Base-by-base conservation (phyloP, 2,888 invertebrate genomes). In the Miltochrista miniata region DNA sequence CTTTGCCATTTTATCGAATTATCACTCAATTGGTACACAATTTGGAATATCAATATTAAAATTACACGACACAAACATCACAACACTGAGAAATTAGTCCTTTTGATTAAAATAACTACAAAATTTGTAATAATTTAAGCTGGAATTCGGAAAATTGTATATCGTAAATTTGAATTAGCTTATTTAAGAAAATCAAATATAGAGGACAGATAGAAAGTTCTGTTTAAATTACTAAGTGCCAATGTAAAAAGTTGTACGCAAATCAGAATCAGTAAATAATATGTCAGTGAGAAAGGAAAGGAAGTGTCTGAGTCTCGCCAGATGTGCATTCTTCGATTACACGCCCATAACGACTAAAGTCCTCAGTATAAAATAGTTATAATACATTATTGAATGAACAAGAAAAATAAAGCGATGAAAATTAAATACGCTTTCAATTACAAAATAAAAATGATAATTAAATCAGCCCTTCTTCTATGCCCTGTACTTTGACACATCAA, bases 1-100 rank as follows among this genome's bases (percentile, higher is more conserved):
- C 76, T 95, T 94, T 61, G 96, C 96, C 96, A 96, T 96, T 76
- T 70, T 83, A 53, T 10, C 10, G 50, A 54, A 56, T 68, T 68
- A 74, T 78, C 79, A 81, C 79, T 82, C 72, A 65, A 74, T 70
- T 59, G 57, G 67, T 59, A 66, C 72, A 75, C 74, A 78, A 73
- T 59, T 70, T 68, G 67, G 66, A 66, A 69, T 72, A 4, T 4
- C 5, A 73, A 70, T 63, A 67, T 61, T 65, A 68, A 67, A 68
- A 72, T 76, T 76, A 82, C 76, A 80, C 78, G 69, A 59, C 70
- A 76, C 74, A 81, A 75, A 81, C 89, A 90, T 90, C 86, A 90
- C 90, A 87, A 85, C 76, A 81, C 73, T 67, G 70, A 65, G 68
- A 65, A 71, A 64, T 61, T 68, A 60, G 60, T 68, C 60, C 59